These are phyloP conservation scores for Saccostrea echinata DNA, from an alignment of 1,140 invertebrate genomes.

Conservation along the genomic window DNA sequence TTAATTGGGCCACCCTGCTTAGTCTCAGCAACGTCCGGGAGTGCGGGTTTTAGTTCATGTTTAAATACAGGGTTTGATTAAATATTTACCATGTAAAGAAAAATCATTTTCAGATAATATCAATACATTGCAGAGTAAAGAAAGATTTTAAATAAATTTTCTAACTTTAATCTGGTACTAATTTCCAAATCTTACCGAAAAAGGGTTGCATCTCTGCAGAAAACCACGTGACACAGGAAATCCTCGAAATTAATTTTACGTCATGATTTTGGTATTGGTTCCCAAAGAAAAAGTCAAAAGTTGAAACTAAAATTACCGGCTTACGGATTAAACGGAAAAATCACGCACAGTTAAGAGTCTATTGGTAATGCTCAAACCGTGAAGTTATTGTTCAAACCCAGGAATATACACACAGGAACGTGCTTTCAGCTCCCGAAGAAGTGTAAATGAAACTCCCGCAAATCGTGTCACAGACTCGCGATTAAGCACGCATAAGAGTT, in stretches of 20 bases:
- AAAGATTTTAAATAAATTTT: neutral
- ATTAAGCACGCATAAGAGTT: conserved; percentile 26
- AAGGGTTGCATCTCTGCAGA: neutral
- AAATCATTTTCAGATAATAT: conserved; percentile 24
- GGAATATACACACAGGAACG: neutral
- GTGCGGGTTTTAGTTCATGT: neutral
- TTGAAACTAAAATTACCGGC: neutral
- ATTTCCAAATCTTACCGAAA: conserved; percentile 39
- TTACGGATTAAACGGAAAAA: conserved; percentile 34
- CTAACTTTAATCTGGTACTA: too few relatives aligned
- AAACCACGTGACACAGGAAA: conserved; percentile 14
- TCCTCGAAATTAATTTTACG: conserved; percentile 31
- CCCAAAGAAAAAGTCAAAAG: conserved; percentile 17
- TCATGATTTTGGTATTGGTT: conserved; percentile 12
- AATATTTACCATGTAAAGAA: conserved; percentile 26
- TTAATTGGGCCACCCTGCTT: neutral
- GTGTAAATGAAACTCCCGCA: conserved; percentile 36
- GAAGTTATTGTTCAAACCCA: conserved; percentile 22
- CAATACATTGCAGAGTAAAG: neutral
- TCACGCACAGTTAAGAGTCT: conserved; percentile 25
- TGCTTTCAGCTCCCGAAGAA: conserved; percentile 19
- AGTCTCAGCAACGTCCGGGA: neutral
- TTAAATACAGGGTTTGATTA: conserved; percentile 2
- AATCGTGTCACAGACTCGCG: conserved; percentile 32
- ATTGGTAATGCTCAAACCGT: neutral